Percentiles rank a stretch among this genome's conserved stretches.
Evolutionary conservation across 2,113 vertebrate genomes (phyloP).

Genomic region (Chitala chitala): DNA sequence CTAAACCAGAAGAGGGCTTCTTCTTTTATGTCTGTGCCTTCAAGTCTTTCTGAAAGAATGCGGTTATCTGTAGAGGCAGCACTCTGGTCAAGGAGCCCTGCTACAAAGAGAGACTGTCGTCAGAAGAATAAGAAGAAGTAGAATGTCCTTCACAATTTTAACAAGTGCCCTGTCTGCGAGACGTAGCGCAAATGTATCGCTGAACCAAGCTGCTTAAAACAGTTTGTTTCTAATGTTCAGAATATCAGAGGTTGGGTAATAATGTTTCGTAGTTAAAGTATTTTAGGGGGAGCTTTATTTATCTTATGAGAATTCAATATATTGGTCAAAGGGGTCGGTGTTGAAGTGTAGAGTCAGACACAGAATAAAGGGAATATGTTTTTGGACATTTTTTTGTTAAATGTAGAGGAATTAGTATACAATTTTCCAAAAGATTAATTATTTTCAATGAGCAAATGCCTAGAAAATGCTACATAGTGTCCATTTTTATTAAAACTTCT

Average conservation of each 20-base stretch:
- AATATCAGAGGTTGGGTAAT: too few relatives aligned
- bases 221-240: too few relatives aligned
- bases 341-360: background rate
- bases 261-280: background rate
- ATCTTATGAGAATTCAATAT: background rate
- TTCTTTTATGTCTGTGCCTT: background rate
- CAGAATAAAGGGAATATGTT: background rate
- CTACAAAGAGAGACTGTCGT: background rate
- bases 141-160: background rate
- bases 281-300: background rate
- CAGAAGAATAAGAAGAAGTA: background rate
- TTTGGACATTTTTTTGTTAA: background rate
- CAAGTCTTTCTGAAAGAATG: background rate
- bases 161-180: background rate
- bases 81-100: background rate
- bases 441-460: background rate
- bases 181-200: background rate
- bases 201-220: too few relatives aligned
- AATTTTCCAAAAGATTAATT: background rate
- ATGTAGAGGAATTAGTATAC: background rate
- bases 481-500: too few relatives aligned
- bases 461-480: background rate
- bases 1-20: background rate
- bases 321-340: background rate
- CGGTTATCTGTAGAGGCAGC: too few relatives aligned